Percentiles rank a stretch among this genome's conserved stretches.
phyloP scores from a whole-genome alignment of 2,888 invertebrate genomes.

The Artemia sinica region DNA sequence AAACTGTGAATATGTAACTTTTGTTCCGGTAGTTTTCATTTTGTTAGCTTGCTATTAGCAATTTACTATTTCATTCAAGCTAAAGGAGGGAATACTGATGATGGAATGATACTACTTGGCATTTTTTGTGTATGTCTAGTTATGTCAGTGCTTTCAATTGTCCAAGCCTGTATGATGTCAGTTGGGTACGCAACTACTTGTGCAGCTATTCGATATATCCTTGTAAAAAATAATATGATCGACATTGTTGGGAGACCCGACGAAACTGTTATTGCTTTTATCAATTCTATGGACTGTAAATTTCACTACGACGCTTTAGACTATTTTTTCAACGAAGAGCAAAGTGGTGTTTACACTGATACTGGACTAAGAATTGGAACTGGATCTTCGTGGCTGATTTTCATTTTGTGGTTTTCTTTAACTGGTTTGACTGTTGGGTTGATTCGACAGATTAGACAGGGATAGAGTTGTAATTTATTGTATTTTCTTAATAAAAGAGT shows the following conservation, averaged over 20 bases:
- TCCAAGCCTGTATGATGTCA: constrained; percentile 5
- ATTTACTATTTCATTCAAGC: neutral
- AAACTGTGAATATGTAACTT: neutral
- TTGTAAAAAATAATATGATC: neutral
- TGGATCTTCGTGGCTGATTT: constrained; percentile 8
- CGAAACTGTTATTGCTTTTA: neutral
- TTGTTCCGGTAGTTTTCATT: constrained; percentile 3
- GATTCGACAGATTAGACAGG: neutral
- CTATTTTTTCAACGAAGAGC: neutral
- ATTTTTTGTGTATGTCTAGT: neutral
- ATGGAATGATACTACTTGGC: neutral
- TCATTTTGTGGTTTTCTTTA: constrained; percentile 10
- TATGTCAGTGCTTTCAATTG: neutral
- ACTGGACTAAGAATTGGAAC: neutral
- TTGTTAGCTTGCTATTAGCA: neutral
- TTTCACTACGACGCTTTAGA: constrained; percentile 7
- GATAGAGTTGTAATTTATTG: too few relatives aligned
- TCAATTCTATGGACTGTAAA: neutral
- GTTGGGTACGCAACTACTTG: neutral
- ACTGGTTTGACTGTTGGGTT: neutral
- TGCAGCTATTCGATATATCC: neutral
- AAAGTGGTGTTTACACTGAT: constrained; percentile 6
- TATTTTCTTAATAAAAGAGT: too few relatives aligned
- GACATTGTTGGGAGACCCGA: neutral
- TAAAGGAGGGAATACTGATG: neutral